Conservation (phyloP, 2,113 vertebrate genomes). For the human (Homo sapiens) region GRCh38 chr6:109432001-109432500, state of each 20-base stretch:
- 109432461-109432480: not conserved
- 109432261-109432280: not conserved
- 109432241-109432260: not conserved
- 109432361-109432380: not conserved
- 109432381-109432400: not conserved
- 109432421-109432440: not conserved
- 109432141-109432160: not conserved
- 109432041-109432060: constrained; percentile 10
- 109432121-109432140: constrained; percentile 2
- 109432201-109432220: not conserved
- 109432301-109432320: not conserved
- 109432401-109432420: not conserved
- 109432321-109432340: not conserved
- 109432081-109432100: not conserved
- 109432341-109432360: not conserved
- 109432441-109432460: not conserved
- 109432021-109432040: not conserved
- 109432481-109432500: not conserved
- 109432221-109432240: not conserved
- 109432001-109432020: not conserved
- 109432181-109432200: not conserved
- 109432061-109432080: not conserved
- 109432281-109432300: not conserved
- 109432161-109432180: not conserved
- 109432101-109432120: not conserved